phyloP scores from a whole-genome alignment of 2,797 vertebrate genomes.

The Geotrypetes seraphini region DNA sequence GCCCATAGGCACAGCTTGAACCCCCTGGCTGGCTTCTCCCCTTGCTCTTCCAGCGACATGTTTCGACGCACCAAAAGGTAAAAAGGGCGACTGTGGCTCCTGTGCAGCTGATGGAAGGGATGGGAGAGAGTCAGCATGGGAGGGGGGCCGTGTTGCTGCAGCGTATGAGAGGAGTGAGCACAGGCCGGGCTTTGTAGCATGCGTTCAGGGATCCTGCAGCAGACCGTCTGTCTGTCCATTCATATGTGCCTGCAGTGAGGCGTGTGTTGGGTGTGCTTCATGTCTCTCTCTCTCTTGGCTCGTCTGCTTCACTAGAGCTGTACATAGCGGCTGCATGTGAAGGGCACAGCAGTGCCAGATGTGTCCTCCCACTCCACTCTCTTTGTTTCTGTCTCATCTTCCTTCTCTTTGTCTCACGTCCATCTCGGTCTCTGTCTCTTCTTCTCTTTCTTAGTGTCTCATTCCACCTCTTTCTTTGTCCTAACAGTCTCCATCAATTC shows the following conservation, averaged over 20 bases:
- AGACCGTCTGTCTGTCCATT: too few relatives aligned
- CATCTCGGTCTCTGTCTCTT: too few relatives aligned
- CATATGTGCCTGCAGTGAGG: too few relatives aligned
- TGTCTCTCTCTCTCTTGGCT: neutral
- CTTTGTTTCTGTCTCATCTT: too few relatives aligned
- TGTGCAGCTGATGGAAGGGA: neutral
- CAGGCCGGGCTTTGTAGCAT: too few relatives aligned
- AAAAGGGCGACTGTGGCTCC: constrained; percentile 1
- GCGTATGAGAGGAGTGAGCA: neutral
- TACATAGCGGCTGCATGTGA: neutral
- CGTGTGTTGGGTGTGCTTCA: neutral
- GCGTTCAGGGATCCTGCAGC: too few relatives aligned
- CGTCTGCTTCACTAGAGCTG: neutral
- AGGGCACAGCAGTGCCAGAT: neutral
- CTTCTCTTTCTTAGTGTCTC: too few relatives aligned
- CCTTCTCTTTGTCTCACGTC: too few relatives aligned
- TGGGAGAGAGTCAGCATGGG: neutral
- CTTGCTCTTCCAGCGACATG: constrained; percentile 60
- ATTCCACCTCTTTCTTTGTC: too few relatives aligned
- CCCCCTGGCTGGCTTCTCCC: constrained; percentile 47
- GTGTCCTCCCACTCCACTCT: too few relatives aligned
- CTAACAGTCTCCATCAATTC: too few relatives aligned
- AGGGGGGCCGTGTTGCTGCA: neutral
- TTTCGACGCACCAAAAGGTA: constrained; percentile 88
- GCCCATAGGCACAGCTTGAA: constrained; percentile 45